Conservation (phyloP, 2,888 invertebrate species). For the Crossocerus cetratus region DNA sequence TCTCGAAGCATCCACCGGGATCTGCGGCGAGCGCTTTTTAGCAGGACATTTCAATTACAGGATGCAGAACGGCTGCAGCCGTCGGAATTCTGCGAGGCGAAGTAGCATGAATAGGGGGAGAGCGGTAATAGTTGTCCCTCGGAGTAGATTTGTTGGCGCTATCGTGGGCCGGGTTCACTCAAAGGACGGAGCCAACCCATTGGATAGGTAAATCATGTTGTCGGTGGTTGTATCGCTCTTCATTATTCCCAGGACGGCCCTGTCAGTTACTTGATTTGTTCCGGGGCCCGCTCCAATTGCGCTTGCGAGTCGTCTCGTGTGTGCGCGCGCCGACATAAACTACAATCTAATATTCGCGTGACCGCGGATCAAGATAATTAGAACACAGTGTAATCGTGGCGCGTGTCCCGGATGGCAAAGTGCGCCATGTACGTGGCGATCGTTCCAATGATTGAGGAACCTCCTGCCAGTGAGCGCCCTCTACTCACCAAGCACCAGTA, state of each 20-base stretch:
- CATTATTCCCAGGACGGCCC: conserved; percentile 26
- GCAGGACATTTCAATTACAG: background rate
- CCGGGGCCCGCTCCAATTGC: conserved; percentile 31
- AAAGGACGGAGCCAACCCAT: background rate
- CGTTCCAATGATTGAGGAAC: conserved; percentile 63
- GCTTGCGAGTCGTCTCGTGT: background rate
- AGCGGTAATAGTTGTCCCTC: background rate
- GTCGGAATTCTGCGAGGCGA: background rate
- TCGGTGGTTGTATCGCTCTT: conserved; percentile 11
- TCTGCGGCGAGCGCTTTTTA: too few relatives aligned
- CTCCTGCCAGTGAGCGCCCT: too few relatives aligned
- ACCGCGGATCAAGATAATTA: conserved; percentile 65
- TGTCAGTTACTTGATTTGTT: conserved; percentile 40
- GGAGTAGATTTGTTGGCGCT: background rate
- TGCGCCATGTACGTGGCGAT: conserved; percentile 61
- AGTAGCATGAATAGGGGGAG: background rate
- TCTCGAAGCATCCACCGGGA: background rate
- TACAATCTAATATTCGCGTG: conserved; percentile 60
- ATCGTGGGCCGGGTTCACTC: background rate
- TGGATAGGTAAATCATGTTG: background rate
- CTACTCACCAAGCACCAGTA: too few relatives aligned
- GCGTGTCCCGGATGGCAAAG: conserved; percentile 61
- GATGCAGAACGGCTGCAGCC: background rate
- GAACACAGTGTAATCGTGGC: conserved; percentile 60
- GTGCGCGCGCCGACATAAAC: conserved; percentile 35